Percentiles rank a stretch among this genome's conserved stretches.
Evolutionary conservation across 2,888 invertebrate species (phyloP).

Genomic region (Galeruca laticollis): DNA sequence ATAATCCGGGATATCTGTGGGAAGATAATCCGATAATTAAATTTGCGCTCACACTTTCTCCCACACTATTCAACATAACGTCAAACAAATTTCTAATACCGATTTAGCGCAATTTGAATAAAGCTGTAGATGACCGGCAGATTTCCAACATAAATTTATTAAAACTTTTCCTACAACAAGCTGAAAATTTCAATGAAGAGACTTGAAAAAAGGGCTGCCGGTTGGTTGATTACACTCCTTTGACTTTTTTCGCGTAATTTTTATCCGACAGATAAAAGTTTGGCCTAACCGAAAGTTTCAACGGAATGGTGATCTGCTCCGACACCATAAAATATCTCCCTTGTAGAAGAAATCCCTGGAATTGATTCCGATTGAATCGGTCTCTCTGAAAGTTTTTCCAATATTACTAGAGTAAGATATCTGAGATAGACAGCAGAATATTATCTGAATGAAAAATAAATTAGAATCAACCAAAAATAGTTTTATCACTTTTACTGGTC

Average conservation of each 20-base stretch:
- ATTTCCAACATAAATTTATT: conserved; percentile 13
- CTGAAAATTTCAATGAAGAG: conserved; percentile 9
- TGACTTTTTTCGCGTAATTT: conserved; percentile 20
- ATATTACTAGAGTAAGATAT: conserved; percentile 22
- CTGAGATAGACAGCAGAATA: conserved; percentile 21
- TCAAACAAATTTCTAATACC: neutral
- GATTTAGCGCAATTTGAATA: neutral
- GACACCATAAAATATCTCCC: conserved; percentile 36
- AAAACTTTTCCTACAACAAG: conserved; percentile 19
- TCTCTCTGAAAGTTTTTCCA: conserved; percentile 18
- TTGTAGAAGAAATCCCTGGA: conserved; percentile 27
- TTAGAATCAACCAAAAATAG: neutral
- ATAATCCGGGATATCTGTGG: no score
- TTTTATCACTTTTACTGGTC: neutral
- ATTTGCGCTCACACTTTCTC: no score
- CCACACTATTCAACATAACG: no score
- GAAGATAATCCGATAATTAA: no score
- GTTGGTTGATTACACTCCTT: conserved; percentile 23
- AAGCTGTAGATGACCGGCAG: neutral
- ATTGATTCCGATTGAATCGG: conserved; percentile 34
- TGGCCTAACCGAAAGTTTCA: conserved; percentile 30
- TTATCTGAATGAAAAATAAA: neutral
- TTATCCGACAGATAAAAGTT: conserved; percentile 33
- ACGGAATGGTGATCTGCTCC: conserved; percentile 26
- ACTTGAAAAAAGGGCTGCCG: neutral